Base-by-base conservation (phyloP, 2,797 vertebrate genomes). In the Chiloscyllium punctatum region DNA sequence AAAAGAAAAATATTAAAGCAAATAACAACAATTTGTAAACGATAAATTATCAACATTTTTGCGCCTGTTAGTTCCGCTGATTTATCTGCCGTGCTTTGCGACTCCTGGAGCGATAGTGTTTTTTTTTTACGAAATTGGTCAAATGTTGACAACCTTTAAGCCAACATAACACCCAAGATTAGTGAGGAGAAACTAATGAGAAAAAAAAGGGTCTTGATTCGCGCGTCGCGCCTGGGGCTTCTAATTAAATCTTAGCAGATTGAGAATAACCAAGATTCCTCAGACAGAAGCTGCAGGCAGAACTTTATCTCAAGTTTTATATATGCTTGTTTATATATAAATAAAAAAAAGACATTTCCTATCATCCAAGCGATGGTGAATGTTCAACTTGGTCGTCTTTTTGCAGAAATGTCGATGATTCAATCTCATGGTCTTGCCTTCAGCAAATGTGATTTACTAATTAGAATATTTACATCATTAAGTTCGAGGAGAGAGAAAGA, bases 211-310 rank as follows among this genome's bases (percentile, higher is more conserved):
- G 71, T 95, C 71, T 95, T 74, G 42, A 98, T 98, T 97, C 98
- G 97, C 97, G 97, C 97, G 96, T 97, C 97, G 96, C 97, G 98
- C 98, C 96, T 96, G 97, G 97, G 98, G 98, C 97, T 97, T 97
- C 98, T 98, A 98, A 99, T 99, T 99, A 98, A 98, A 98, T 98
- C 98, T 98, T 98, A 97, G 97, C 97, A 98, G 98, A 98, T 98
- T 98, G 98, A 98, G 98, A 98, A 98, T 97, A 98, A 42, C 94
- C 71, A 98, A 98, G 98, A 74, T 94, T 94, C 71, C 27, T 74
- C 25, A 95, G 98, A 97, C 96, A 97, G 97, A 97, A 97, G 97
- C 98, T 98, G 96, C 97, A 97, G 98, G 98, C 98, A 98, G 97
- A 97, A 98, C 98, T 98, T 97, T 97, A 98, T 97, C 98, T 98